Conservation (phyloP, 2,797 vertebrate species). For the Urophycis tenuis region DNA sequence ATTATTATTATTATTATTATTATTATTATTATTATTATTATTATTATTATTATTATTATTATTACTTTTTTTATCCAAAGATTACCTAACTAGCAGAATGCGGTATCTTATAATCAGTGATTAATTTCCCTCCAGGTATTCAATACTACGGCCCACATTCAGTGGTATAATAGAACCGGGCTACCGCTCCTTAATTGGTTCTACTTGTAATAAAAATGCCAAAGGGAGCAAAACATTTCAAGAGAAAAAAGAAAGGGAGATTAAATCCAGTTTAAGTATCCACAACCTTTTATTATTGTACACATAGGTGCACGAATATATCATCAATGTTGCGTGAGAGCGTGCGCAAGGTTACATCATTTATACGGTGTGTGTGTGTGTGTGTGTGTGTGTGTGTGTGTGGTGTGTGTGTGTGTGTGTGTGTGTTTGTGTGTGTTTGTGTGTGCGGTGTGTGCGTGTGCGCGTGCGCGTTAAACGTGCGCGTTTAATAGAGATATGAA, state of each 20-base stretch:
- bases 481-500: background rate
- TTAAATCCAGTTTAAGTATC: constrained; percentile 12
- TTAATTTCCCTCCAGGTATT: constrained; percentile 37
- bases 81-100: constrained; percentile 51
- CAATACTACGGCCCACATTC: constrained; percentile 28
- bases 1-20: constrained; percentile 37
- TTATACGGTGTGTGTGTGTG: background rate
- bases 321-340: background rate
- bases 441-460: background rate
- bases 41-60: constrained; percentile 38
- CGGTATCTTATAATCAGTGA: constrained; percentile 43
- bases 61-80: constrained; percentile 33
- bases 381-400: background rate
- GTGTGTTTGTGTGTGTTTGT: background rate
- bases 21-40: constrained; percentile 38
- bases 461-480: background rate
- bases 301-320: background rate
- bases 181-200: constrained; percentile 21
- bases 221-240: constrained; percentile 13
- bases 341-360: no score
- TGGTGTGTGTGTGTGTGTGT: background rate
- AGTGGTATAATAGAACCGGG: constrained; percentile 34
- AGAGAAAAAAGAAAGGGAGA: background rate
- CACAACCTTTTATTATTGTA: background rate
- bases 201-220: constrained; percentile 28